These are phyloP conservation scores for Caenorhabditis imperialis DNA, from an alignment of 2,888 invertebrate species.

Conservation along the genomic window DNA sequence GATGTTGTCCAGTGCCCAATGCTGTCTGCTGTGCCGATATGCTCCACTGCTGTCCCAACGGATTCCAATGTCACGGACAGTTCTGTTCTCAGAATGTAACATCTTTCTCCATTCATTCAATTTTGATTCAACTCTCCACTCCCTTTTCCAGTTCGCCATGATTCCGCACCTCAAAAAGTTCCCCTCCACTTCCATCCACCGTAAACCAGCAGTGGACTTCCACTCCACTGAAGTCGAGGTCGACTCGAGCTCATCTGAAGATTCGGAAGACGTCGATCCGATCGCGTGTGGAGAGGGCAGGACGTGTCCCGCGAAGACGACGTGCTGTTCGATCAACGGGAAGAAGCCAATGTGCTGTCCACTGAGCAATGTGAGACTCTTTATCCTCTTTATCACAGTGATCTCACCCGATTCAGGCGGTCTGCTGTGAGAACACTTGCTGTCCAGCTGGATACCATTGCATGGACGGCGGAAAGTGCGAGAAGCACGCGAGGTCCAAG, in stretches of 20 bases:
- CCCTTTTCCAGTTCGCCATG: constrained; percentile 21
- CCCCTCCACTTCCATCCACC: constrained; percentile 55
- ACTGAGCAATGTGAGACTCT: constrained; percentile 52
- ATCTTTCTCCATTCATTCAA: too few relatives aligned
- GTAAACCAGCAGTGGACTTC: constrained; percentile 48
- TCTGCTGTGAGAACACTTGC: constrained; percentile 59
- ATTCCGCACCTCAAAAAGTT: constrained; percentile 57
- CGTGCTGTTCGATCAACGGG: constrained; percentile 46
- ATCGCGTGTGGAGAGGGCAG: constrained; percentile 48
- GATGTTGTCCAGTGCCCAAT: constrained; percentile 57
- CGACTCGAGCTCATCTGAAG: neutral
- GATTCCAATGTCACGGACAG: constrained; percentile 61
- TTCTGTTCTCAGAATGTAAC: constrained; percentile 51
- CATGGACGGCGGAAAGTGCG: constrained; percentile 55
- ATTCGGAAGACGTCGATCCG: constrained; percentile 16
- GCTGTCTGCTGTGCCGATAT: constrained; percentile 58
- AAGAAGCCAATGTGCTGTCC: constrained; percentile 57
- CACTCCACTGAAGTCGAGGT: constrained; percentile 14
- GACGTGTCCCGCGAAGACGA: constrained; percentile 59
- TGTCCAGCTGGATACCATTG: constrained; percentile 62
- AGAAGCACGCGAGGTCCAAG: constrained; percentile 44
- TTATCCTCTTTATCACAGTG: constrained; percentile 1
- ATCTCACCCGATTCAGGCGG: constrained; percentile 43
- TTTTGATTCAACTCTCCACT: too few relatives aligned
- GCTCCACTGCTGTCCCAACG: constrained; percentile 67